Evolutionary conservation across 2,113 vertebrate species (phyloP).

Genomic region (Plestiodon gilberti): DNA sequence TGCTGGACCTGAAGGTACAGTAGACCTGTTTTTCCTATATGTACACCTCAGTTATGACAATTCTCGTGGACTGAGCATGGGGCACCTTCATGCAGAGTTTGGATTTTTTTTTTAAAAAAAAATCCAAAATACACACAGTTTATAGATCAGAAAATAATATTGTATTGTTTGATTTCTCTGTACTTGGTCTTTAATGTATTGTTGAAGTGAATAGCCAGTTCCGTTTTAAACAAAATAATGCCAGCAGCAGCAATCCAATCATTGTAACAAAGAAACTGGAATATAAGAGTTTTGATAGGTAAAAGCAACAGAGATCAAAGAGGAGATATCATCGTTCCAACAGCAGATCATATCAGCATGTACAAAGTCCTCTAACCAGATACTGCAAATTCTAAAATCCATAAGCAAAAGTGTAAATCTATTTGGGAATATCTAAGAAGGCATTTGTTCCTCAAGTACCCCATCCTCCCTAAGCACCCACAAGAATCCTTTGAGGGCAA

Average conservation of each 20-base stretch:
- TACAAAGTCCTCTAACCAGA: not conserved
- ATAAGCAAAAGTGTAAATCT: not conserved
- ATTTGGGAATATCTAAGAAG: not conserved
- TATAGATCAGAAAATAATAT: not conserved
- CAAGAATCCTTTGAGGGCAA: not conserved
- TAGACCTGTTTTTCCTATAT: not conserved
- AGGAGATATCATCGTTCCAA: not conserved
- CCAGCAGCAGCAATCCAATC: not conserved
- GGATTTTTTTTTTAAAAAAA: not conserved
- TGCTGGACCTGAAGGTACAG: too few species aligned
- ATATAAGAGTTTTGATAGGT: not conserved
- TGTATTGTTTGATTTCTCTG: not conserved
- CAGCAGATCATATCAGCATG: not conserved
- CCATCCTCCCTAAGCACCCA: not conserved
- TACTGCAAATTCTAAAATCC: not conserved
- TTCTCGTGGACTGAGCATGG: not conserved
- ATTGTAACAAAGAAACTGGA: not conserved
- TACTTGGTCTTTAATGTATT: not conserved
- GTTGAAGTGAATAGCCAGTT: not conserved
- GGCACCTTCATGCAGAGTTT: not conserved
- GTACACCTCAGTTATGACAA: not conserved
- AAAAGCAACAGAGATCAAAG: not conserved
- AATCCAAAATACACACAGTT: not conserved
- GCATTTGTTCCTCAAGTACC: not conserved
- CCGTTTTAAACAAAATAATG: not conserved